These are phyloP conservation scores for Neodon shergylaensis DNA, from an alignment of 2,113 vertebrate species.

Conservation along the genomic window DNA sequence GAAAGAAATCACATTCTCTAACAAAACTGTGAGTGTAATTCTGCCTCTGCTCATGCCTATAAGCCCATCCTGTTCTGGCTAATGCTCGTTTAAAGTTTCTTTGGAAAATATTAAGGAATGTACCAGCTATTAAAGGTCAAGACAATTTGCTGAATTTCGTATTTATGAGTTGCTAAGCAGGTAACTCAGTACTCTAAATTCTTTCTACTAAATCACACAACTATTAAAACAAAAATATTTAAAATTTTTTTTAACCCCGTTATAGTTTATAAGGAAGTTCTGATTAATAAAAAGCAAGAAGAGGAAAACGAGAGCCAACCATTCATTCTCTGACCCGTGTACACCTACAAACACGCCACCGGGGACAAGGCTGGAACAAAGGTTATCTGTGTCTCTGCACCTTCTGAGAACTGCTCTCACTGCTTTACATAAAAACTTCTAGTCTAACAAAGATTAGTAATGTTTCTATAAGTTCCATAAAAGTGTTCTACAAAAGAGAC, in stretches of 20 bases:
- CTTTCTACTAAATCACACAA: neutral
- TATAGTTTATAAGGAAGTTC: neutral
- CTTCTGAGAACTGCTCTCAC: neutral
- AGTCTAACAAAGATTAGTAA: neutral
- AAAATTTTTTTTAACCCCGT: neutral
- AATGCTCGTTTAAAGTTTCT: neutral
- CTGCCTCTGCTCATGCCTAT: neutral
- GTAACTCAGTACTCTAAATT: neutral
- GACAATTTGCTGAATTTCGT: neutral
- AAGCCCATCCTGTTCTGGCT: neutral
- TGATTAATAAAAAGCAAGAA: slow-evolving; percentile 27
- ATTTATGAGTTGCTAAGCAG: neutral
- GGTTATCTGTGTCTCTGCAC: neutral
- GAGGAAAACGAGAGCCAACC: slow-evolving; percentile 7
- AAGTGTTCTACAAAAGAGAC: slow-evolving; percentile 11
- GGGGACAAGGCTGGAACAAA: neutral
- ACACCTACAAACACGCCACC: neutral
- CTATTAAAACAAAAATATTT: slow-evolving; percentile 23
- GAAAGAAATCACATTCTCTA: neutral
- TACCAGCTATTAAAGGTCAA: neutral
- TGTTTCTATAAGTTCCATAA: slow-evolving; percentile 12
- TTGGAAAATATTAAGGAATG: neutral
- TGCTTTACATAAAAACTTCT: neutral
- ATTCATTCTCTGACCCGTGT: neutral
- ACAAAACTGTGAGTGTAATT: slow-evolving; percentile 31